Conservation (phyloP, 2,113 vertebrate species). For the Sinocyclocheilus anshuiensis region DNA sequence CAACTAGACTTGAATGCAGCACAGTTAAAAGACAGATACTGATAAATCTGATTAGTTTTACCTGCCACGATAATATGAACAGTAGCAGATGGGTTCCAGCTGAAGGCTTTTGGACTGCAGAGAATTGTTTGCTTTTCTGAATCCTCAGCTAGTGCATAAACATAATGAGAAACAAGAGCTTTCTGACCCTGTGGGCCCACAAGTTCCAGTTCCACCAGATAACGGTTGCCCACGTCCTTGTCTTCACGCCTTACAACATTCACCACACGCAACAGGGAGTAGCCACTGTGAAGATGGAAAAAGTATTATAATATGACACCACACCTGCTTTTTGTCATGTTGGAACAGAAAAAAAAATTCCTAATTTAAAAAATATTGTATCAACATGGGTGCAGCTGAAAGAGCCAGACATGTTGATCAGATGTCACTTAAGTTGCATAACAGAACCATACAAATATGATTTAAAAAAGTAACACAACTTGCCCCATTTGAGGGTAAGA, state of each 20-base stretch:
- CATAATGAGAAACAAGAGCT: conserved; percentile 30
- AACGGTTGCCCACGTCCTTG: conserved; percentile 8
- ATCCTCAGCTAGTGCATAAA: neutral
- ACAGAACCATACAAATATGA: neutral
- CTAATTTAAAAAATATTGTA: neutral
- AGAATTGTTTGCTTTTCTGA: neutral
- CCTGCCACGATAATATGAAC: conserved; percentile 50
- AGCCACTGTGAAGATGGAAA: neutral
- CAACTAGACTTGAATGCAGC: neutral
- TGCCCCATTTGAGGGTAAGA: neutral
- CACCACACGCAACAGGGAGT: conserved; percentile 34
- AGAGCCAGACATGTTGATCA: neutral
- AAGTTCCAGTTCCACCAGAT: conserved; percentile 46
- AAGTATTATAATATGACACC: too few species aligned
- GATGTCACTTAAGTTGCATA: neutral
- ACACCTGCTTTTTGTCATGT: neutral
- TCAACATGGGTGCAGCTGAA: neutral
- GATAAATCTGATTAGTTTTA: neutral
- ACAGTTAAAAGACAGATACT: neutral
- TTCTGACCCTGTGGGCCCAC: conserved; percentile 20
- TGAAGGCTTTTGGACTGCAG: conserved; percentile 44
- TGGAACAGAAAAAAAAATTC: neutral
- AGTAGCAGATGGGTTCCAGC: conserved; percentile 42
- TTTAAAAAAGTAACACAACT: neutral
- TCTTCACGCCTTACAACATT: conserved; percentile 46